Conservation (phyloP, 2,888 invertebrate species). For the Ypsolopha sequella region DNA sequence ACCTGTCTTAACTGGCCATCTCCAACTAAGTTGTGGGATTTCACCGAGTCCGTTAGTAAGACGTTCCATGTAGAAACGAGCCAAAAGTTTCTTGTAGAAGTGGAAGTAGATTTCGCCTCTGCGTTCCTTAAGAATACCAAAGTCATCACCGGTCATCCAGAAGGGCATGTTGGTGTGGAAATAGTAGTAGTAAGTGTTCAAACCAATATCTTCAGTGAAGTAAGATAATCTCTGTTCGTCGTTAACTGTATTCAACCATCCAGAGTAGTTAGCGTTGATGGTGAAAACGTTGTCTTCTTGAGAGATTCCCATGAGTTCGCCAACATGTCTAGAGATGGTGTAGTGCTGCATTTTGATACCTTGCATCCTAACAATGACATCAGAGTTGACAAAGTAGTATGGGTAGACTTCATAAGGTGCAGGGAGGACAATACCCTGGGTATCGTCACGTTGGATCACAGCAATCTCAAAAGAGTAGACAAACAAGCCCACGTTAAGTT, state of each 20-base stretch:
- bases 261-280: slow-evolving; percentile 73
- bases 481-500: slow-evolving; percentile 74
- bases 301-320: slow-evolving; percentile 41
- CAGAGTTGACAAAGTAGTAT: slow-evolving; percentile 72
- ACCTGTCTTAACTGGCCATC: slow-evolving; percentile 54
- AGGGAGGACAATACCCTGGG: slow-evolving; percentile 70
- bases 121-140: slow-evolving; percentile 59
- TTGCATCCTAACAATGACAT: slow-evolving; percentile 58
- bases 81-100: slow-evolving; percentile 75
- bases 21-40: slow-evolving; percentile 70
- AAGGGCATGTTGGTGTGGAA: slow-evolving; percentile 74
- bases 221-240: slow-evolving; percentile 73
- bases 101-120: slow-evolving; percentile 76
- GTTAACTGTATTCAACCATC: slow-evolving; percentile 56
- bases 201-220: slow-evolving; percentile 78
- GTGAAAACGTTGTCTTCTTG: slow-evolving; percentile 48
- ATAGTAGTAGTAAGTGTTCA: slow-evolving; percentile 76
- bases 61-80: slow-evolving; percentile 76
- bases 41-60: slow-evolving; percentile 70
- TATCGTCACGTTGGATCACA: slow-evolving; percentile 69
- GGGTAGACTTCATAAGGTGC: slow-evolving; percentile 77
- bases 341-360: slow-evolving; percentile 49
- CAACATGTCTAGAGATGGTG: slow-evolving; percentile 28
- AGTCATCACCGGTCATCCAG: slow-evolving; percentile 71
- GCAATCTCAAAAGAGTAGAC: slow-evolving; percentile 73